Percentiles rank a stretch among this genome's conserved stretches.
phyloP scores from a whole-genome alignment of 1,140 invertebrate genomes.

The Cherax destructor region DNA sequence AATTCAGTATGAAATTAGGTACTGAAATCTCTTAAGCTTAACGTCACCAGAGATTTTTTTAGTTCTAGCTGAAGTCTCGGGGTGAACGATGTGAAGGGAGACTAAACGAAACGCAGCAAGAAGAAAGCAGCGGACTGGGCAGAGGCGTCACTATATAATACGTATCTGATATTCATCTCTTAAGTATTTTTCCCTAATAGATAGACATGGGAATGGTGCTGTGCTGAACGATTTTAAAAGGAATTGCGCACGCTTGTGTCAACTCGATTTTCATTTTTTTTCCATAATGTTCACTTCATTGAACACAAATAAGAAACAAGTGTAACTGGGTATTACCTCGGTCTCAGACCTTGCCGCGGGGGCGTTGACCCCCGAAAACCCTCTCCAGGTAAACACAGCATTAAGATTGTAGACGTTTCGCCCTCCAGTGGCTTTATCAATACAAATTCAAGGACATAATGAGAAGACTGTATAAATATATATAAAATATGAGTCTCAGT shows the following conservation, averaged over 20 bases:
- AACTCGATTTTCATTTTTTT: not conserved
- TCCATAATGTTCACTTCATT: not conserved
- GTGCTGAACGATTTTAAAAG: not conserved
- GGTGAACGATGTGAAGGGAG: not conserved
- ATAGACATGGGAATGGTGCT: not conserved
- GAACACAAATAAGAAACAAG: not conserved
- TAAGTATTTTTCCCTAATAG: not conserved
- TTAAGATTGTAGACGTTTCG: no score
- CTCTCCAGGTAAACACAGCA: no score
- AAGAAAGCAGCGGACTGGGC: not conserved
- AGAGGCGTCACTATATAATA: not conserved
- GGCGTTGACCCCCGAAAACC: no score
- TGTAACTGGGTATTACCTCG: no score
- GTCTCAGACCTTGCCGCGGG: no score
- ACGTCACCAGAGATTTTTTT: no score
- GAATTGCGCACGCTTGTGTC: not conserved
- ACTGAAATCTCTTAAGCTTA: no score
- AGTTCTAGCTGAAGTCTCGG: no score
- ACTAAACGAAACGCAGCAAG: not conserved
- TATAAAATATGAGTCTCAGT: no score
- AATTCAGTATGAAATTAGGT: no score
- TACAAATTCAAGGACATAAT: not conserved
- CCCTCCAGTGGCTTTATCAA: no score
- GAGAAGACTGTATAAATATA: no score
- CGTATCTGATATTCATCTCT: not conserved